A percentile compares a stretch with the other conserved stretches of the same genome.
Evolutionary conservation across 2,797 vertebrate genomes (phyloP).

Genomic region (Phataginus tetradactyla): DNA sequence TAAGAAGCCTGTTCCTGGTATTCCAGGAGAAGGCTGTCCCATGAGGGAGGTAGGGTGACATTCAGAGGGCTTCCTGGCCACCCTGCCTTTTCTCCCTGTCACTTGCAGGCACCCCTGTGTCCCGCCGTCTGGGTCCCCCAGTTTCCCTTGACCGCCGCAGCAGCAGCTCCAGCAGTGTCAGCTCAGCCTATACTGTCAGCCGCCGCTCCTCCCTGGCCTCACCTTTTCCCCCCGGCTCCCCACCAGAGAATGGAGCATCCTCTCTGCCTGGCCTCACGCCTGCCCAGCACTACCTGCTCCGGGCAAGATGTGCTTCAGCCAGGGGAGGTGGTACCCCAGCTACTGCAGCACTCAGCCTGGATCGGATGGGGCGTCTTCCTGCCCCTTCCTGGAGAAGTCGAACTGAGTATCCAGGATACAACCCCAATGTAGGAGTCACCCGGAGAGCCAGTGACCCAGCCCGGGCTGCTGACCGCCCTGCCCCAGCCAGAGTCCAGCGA

Average conservation of each 20-base stretch:
- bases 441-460: conserved; percentile 89
- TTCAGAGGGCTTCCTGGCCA: not conserved
- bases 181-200: conserved; percentile 97
- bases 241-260: conserved; percentile 89
- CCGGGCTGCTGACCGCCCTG: conserved; percentile 86
- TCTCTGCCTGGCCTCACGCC: conserved; percentile 88
- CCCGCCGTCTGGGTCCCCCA: conserved; percentile 87
- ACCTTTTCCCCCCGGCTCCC: conserved; percentile 91
- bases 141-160: conserved; percentile 93
- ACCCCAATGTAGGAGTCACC: conserved; percentile 86
- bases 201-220: conserved; percentile 96
- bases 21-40: not conserved
- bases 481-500: conserved; percentile 87
- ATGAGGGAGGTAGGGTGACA: not conserved
- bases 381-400: conserved; percentile 87
- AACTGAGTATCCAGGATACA: conserved; percentile 88
- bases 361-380: conserved; percentile 84
- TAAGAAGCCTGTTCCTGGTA: not conserved
- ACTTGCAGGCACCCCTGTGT: conserved; percentile 79
- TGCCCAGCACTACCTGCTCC: conserved; percentile 95
- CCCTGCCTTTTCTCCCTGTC: not conserved
- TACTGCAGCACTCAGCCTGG: conserved; percentile 91
- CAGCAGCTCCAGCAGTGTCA: conserved; percentile 95
- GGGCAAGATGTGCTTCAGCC: conserved; percentile 94
- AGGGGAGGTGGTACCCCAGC: conserved; percentile 94